Base-by-base conservation (phyloP, 2,888 invertebrate species). In the Pseudococcus viburni region DNA sequence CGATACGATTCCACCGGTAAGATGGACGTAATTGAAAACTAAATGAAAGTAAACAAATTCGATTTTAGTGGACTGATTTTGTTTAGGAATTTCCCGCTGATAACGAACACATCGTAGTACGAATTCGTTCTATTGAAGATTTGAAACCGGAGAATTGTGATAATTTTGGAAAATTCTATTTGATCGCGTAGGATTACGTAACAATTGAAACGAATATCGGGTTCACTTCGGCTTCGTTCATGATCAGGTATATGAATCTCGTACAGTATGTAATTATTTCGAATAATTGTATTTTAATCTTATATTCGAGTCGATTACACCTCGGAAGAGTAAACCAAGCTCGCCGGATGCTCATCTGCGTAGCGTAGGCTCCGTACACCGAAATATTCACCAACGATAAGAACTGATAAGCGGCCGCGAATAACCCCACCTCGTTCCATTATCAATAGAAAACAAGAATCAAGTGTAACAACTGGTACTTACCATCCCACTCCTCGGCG, bases 391-490 rank as follows among this genome's bases (percentile, higher is more conserved):
- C 33, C 9, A 83, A 46, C 46, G 42, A 46, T 83, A 19, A 46
- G 80, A 19, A 46, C 42, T 83, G 80, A 83, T 83, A 83, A 83
- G 80, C 80, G 77, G n/a, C 22, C 64, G 8, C 64, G 64, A 64
- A 64, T 46, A 46, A 83, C 80, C 80, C 80, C 80, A 46, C 80
- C 80, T 17, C 22, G 46, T 83, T 83, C 17, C 80, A 83, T 83
- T 83, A 83, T 83, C 80, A 46, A 83, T 83, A 46, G 80, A 83
- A 83, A 83, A 83, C 80, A 83, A 83, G 80, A 83, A 83, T 83
- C 80, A 83, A 83, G 80, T 83, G 80, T 46, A 83, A 83, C 80
- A 83, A 83, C 80, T 83, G 80, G 80, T 83, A 83, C 80, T 83
- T 83, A 83, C 80, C 80, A 83, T 83, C 80, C 80, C 80, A 83